phyloP scores from a whole-genome alignment of 2,113 vertebrate species.

The Phocoena sinus region DNA sequence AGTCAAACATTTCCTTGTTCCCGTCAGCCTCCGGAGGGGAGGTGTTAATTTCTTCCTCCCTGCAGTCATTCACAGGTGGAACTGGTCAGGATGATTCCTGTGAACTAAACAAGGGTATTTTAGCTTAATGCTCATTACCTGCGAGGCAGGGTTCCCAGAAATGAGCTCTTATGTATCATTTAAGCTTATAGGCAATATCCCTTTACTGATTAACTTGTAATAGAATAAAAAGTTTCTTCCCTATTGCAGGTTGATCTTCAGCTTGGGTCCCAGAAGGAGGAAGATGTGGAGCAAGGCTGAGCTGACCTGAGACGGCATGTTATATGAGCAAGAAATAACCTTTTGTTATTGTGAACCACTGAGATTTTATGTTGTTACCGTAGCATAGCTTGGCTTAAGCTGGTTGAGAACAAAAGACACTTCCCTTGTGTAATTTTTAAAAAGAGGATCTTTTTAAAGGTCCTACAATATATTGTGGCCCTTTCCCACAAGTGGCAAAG shows the following conservation, averaged over 20 bases:
- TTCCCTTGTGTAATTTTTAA: background rate
- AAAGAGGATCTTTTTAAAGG: background rate
- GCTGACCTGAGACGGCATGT: background rate
- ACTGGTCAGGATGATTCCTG: background rate
- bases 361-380: background rate
- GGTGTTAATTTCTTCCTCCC: background rate
- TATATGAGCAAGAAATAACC: background rate
- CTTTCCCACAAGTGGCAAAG: background rate
- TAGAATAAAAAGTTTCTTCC: background rate
- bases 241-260: background rate
- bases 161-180: background rate
- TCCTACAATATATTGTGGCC: background rate
- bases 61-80: background rate
- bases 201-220: background rate
- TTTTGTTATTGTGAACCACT: background rate
- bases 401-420: background rate
- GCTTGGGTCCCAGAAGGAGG: background rate
- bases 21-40: background rate
- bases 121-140: background rate
- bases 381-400: background rate
- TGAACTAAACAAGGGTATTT: background rate
- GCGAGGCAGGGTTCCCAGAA: background rate
- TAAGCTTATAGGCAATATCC: background rate
- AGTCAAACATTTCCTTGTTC: background rate
- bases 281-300: background rate